Evolutionary conservation across 2,888 invertebrate genomes (phyloP), one percentile per base, ranked within the genome.

Genomic region (Ophion obscuratus): DNA sequence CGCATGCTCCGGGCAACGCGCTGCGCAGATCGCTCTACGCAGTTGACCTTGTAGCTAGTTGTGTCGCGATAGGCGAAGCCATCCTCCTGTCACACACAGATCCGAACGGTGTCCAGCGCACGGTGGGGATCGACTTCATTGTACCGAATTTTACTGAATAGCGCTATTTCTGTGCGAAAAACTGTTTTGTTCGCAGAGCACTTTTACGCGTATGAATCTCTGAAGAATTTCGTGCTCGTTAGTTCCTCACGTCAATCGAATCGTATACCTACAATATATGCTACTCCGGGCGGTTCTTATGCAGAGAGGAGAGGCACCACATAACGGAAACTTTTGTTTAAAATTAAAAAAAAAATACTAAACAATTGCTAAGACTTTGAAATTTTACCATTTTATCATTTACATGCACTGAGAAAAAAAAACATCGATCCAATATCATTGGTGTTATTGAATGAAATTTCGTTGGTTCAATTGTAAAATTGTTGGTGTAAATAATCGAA

Each of bases 1-100:
- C 53, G 53, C 40, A 67, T 67, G 27, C 31, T 64, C 31, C 17
- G 20, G 1, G 14, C 47, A 7, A 24, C 7, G 14, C 17, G 17
- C 31, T 57, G 71, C 57, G 71, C 71, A 71, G 31, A 10, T 1
- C 9, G 36, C 10, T 71, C n/a, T n/a, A 57, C 71, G 71, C 71
- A 11, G n/a, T 36, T 57, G 57, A 71, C 71, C 71, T 71, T 71
- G 71, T 27, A 59, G 10, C 9, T 17, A 27, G 36, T 9, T 27
- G 27, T 3, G 57, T 31, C 31, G 10, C 7, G n/a, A 57, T 71
- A 31, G 57, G 57, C 71, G 31, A n/a, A 36, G 36, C 44, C 2
- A 11, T 68, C 44, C 24, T 14, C 44, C 24, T n/a, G 7, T 44
- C 40, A 47, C 14, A 24, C 11, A 14, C 20, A 6, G n/a, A 36